These are phyloP conservation scores for Pheosia tremula DNA, from an alignment of 2,888 invertebrate genomes.

Conservation along the genomic window DNA sequence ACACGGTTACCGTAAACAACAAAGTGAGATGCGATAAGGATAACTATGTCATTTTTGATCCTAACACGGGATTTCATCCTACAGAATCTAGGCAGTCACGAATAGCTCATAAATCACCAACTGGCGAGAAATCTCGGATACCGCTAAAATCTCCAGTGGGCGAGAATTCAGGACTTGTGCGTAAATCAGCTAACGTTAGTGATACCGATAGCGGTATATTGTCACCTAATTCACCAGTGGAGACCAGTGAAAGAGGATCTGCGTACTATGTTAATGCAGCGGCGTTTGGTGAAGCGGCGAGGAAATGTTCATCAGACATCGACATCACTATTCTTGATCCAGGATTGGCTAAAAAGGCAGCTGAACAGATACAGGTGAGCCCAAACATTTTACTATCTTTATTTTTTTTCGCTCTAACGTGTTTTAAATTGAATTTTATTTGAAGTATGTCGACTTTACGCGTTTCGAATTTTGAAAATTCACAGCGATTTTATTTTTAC, in stretches of 20 bases:
- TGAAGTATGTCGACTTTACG: too few species aligned
- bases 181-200: constrained; percentile 79
- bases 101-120: constrained; percentile 62
- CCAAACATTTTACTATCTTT: constrained; percentile 7
- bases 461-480: constrained; percentile 16
- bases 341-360: constrained; percentile 72
- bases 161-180: constrained; percentile 58
- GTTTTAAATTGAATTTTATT: neutral
- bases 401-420: neutral
- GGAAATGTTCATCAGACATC: constrained; percentile 60
- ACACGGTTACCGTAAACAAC: constrained; percentile 80
- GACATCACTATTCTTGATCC: constrained; percentile 76
- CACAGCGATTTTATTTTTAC: constrained; percentile 29
- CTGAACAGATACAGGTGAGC: constrained; percentile 79
- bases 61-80: constrained; percentile 75
- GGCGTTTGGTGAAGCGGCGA: constrained; percentile 68
- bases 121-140: constrained; percentile 64
- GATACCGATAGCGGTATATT: constrained; percentile 87
- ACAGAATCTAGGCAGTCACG: constrained; percentile 57
- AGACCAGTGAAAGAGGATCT: constrained; percentile 67
- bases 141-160: constrained; percentile 66
- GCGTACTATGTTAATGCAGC: constrained; percentile 73
- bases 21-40: constrained; percentile 82
- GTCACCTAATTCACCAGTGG: constrained; percentile 86
- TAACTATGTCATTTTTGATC: constrained; percentile 81